Percentiles rank a stretch among this genome's conserved stretches.
Conservation (phyloP, 1,140 invertebrate species). For the Listronotus bonariensis region DNA sequence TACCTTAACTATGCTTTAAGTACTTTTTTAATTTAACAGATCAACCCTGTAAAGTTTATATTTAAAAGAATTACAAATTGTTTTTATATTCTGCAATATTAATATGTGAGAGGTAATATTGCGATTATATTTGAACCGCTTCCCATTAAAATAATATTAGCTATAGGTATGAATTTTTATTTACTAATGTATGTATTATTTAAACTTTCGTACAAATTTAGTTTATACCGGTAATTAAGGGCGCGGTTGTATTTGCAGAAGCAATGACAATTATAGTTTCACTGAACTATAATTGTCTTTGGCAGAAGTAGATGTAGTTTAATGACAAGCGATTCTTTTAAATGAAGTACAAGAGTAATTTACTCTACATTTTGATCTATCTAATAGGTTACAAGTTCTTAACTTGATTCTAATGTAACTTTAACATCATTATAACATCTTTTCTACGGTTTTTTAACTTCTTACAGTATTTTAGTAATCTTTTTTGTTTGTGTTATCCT, state of each 20-base stretch:
- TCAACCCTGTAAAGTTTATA: conserved; percentile 27
- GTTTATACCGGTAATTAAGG: no score
- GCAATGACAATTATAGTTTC: no score
- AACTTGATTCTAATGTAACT: neutral
- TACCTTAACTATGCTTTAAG: no score
- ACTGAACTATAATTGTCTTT: no score
- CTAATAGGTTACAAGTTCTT: conserved; percentile 48
- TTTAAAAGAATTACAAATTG: neutral
- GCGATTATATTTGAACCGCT: no score
- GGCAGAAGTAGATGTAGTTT: no score
- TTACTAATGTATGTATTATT: no score
- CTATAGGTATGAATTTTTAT: no score
- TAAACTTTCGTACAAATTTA: no score
- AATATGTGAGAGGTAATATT: neutral
- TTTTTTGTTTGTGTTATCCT: neutral
- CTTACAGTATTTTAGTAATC: neutral
- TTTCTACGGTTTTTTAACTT: neutral
- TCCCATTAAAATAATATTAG: no score
- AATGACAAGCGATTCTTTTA: neutral
- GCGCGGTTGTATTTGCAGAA: no score
- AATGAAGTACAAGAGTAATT: conserved; percentile 48
- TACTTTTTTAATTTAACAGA: conserved; percentile 19
- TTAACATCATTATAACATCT: neutral
- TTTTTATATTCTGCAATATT: conserved; percentile 2
- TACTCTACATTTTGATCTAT: conserved; percentile 51